Conservation (phyloP, 2,888 invertebrate genomes). For the Agrochola lychnidis region DNA sequence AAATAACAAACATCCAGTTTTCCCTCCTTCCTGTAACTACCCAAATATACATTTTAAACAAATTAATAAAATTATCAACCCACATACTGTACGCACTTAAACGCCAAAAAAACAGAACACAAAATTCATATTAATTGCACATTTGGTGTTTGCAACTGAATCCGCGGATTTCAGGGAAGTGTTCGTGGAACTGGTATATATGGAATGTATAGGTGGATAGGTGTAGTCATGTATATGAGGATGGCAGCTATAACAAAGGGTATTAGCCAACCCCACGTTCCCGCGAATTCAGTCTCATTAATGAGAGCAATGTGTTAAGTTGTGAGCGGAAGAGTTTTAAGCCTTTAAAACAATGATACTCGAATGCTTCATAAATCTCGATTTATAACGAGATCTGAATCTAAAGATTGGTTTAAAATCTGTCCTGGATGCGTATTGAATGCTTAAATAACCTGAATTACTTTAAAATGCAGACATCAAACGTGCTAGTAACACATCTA, state of each 20-base stretch:
- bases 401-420: background rate
- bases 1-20: background rate
- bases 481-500: background rate
- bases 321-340: constrained; percentile 13
- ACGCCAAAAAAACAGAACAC: constrained; percentile 21
- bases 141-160: constrained; percentile 8
- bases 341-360: background rate
- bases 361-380: background rate
- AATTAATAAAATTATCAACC: constrained; percentile 18
- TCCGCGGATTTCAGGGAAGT: constrained; percentile 8
- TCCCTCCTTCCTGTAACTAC: background rate
- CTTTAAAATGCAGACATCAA: background rate
- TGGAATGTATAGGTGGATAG: background rate
- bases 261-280: constrained; percentile 44
- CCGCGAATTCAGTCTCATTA: constrained; percentile 47
- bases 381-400: background rate
- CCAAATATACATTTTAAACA: constrained; percentile 1
- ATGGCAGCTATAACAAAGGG: constrained; percentile 33
- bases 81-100: background rate
- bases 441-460: background rate
- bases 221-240: constrained; percentile 12
- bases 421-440: background rate
- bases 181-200: background rate
- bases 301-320: constrained; percentile 26
- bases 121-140: constrained; percentile 17